A percentile compares a stretch with the other conserved stretches of the same genome.
phyloP scores from a whole-genome alignment of 2,888 invertebrate species.

The Thymelicus lineola region DNA sequence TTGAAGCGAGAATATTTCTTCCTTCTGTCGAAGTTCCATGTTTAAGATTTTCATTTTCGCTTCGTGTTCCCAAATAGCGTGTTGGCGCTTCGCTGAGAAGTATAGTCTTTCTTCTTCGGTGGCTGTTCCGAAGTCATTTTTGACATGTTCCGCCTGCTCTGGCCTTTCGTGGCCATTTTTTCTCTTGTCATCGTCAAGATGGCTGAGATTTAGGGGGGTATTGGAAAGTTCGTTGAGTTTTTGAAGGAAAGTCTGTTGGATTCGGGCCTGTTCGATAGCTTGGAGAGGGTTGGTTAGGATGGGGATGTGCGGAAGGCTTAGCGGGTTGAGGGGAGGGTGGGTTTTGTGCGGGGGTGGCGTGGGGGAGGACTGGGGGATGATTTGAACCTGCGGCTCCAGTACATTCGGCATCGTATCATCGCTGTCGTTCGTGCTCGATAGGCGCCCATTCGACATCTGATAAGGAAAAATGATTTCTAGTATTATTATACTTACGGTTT shows the following conservation, averaged over 20 bases:
- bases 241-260: conserved; percentile 74
- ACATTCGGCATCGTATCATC: conserved; percentile 81
- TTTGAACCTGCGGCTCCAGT: conserved; percentile 77
- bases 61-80: conserved; percentile 81
- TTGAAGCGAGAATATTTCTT: conserved; percentile 80
- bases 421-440: conserved; percentile 81
- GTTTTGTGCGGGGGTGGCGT: conserved; percentile 58
- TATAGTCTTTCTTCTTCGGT: conserved; percentile 76
- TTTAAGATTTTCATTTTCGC: conserved; percentile 82
- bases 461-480: too few species aligned
- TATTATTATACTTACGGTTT: too few species aligned
- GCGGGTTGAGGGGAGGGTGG: conserved; percentile 52
- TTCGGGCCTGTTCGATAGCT: conserved; percentile 74
- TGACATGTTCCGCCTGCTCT: conserved; percentile 59
- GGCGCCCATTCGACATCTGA: conserved; percentile 83
- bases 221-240: conserved; percentile 77
- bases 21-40: conserved; percentile 79
- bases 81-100: conserved; percentile 76
- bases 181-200: conserved; percentile 67
- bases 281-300: conserved; percentile 67
- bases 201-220: conserved; percentile 77
- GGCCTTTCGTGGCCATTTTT: conserved; percentile 61
- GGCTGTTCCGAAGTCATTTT: conserved; percentile 62
- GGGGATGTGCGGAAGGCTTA: conserved; percentile 52
- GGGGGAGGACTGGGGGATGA: conserved; percentile 74